Evolutionary conservation across 2,888 invertebrate genomes (phyloP).

Genomic region (Unio pictorum): DNA sequence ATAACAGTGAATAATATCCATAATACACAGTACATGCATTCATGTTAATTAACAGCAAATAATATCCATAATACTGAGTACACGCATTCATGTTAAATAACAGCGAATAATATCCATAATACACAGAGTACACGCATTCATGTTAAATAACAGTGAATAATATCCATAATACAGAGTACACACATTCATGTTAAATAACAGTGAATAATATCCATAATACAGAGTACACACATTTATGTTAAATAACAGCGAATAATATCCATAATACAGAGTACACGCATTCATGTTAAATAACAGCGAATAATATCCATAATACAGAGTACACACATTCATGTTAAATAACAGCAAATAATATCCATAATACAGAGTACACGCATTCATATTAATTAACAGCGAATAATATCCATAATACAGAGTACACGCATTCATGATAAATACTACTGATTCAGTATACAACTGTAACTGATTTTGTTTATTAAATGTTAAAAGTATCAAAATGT

Average conservation of each 20-base stretch:
- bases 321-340: neutral
- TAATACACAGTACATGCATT: no score
- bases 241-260: neutral
- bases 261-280: no score
- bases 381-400: neutral
- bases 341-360: neutral
- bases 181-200: neutral
- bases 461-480: no score
- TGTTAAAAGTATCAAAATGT: no score
- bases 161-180: neutral
- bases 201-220: neutral
- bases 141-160: neutral
- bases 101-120: neutral
- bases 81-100: neutral
- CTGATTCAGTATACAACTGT: no score
- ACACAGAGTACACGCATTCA: no score
- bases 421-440: no score
- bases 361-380: no score
- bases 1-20: no score
- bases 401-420: neutral
- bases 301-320: neutral
- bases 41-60: neutral
- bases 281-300: neutral
- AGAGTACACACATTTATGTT: no score
- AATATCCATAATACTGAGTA: neutral